Evolutionary conservation across 2,797 vertebrate species (phyloP).

Genomic region (Darevskia mixta): DNA sequence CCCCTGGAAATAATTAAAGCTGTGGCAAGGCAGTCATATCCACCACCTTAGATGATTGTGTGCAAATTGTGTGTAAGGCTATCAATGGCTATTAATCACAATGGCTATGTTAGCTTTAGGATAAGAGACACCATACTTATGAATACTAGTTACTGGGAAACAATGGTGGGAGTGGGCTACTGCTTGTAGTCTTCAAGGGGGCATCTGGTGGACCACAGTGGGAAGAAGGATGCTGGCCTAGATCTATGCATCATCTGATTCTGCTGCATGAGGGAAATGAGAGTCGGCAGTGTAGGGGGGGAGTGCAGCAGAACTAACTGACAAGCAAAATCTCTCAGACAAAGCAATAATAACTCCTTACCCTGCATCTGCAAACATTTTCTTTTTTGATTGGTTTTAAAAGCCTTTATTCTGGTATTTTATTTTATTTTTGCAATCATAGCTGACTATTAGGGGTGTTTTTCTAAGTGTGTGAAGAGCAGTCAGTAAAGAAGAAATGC

Average conservation of each 20-base stretch:
- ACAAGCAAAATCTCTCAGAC: not conserved
- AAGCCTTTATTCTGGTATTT: constrained; percentile 40
- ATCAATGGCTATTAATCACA: not conserved
- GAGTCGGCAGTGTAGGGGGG: rapidly evolving
- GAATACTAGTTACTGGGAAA: not conserved
- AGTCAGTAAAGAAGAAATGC: constrained; percentile 32
- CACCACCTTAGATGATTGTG: too few relatives aligned
- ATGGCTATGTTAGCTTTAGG: not conserved
- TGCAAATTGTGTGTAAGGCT: not conserved
- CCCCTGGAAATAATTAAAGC: too few relatives aligned
- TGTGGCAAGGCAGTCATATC: too few relatives aligned
- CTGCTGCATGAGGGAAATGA: rapidly evolving
- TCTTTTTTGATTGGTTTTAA: constrained; percentile 9
- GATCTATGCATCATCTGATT: not conserved
- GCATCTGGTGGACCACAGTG: not conserved
- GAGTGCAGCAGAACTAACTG: rapidly evolving
- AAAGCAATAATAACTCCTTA: not conserved
- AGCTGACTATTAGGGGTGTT: constrained; percentile 51
- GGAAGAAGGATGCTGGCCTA: not conserved
- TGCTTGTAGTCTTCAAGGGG: not conserved
- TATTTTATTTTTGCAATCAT: constrained; percentile 51
- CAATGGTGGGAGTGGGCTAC: not conserved
- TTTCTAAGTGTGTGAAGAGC: constrained; percentile 44
- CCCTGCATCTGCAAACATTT: not conserved
- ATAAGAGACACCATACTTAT: not conserved